Base-by-base conservation (phyloP, 1,140 invertebrate species). In the Lysiphlebus fabarum region DNA sequence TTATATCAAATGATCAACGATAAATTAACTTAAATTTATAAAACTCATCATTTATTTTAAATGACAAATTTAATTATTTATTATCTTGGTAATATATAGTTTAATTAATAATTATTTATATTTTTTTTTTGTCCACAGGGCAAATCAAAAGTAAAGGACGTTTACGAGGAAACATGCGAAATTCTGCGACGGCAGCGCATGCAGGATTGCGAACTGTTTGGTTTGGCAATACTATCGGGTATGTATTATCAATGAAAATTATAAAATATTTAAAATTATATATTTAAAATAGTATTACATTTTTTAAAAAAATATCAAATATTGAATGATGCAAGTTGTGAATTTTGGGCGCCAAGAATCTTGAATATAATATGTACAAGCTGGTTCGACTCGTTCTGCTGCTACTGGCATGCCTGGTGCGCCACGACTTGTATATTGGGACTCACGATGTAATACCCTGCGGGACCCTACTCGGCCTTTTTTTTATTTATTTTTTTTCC, bases 191-290 rank as follows among this genome's bases (percentile, higher is more conserved):
- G 85, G 65, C 86, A 87, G 81, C 88, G 88, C 67, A 88, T 93
- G 85, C 82, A 86, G 75, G 90, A 92, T 73, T 87, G 86, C 70
- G 89, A 92, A 73, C 85, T 92, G 41, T 93, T 93, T 81, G 90
- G 90, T 66, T 79, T 93, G 67, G 89, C 90, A 67, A 84, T 90
- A 70, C 83, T 88, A 70, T 88, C 87, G 82, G 90, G 90, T 91
- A 74, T 85, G 84, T 80, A 57, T 49, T 48, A 37, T 40, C 4
- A 26, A 26, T 17, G 3, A 17, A 17, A 17, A 17, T 17, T 1
- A 17, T 26, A 26, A 26, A 26, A 26, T 26, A 26, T 26, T 26
- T 2, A 26, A 26, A 26, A 26, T 26, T 2, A 26, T 2, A 26
- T 26, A 26, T 26, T 26, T 26, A 26, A 26, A n/a, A n/a, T n/a